Evolutionary conservation across 1,140 invertebrate species (phyloP), one percentile per base, ranked within the genome.

Genomic region (Lordiphosa stackelbergi): DNA sequence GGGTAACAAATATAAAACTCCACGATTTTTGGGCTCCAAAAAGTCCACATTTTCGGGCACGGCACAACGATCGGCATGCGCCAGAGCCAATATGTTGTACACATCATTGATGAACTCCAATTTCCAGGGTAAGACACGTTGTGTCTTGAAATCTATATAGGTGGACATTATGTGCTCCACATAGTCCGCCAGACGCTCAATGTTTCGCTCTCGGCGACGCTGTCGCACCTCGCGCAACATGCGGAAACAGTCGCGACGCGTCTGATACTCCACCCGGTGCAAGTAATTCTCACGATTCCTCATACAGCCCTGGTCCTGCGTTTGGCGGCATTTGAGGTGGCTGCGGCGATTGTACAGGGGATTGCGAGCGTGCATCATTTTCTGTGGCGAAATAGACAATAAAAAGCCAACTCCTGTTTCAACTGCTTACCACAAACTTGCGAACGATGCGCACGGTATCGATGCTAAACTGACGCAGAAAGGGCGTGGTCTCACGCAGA

Each of bases 111-210:
- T 16, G 37, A 85, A 85, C 47, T 87, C 71, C 46, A 65, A 87
- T 45, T 87, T 87, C 78, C 85, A 85, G 24, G 85, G 85, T 57
- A 87, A 56, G 4, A 77, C 72, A 2, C 83, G 74, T 3, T 48
- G 55, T 0, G 81, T 87, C 48, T 85, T 87, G 0, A 71, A 13
- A 5, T 62, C 69, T 3, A 85, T 61, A 10, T 54, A 53, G 2
- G 13, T 57, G 19, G 66, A 49, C 85, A 87, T 85, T 2, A 70
- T 61, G 7, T 69, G 19, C 41, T 87, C 83, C 24, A 87, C 53
- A 9, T 85, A 85, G 22, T 66, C 34, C 5, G 59, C 46, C 0
- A 84, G 28, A 1, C 16, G 37, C 3, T 83, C 69, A 34, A 85
- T 47, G 38, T 70, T 34, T 0, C 60, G 57, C 6, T 51, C 47